Base-by-base conservation (phyloP, 2,888 invertebrate genomes). In the Myopa testacea region DNA sequence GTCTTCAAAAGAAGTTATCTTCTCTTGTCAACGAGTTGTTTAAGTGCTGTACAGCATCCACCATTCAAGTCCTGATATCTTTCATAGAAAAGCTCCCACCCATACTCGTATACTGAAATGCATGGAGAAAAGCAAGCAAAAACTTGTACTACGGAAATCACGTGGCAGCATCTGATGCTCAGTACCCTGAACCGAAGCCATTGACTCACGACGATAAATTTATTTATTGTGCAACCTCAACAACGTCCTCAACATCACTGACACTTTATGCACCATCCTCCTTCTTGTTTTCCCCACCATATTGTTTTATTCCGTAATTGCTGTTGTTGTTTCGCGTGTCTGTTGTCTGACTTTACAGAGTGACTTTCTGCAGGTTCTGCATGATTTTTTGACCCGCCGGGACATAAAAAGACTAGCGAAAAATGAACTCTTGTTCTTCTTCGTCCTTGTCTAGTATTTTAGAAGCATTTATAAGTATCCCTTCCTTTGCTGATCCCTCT, bases 191-290 rank as follows among this genome's bases (percentile, higher is more conserved):
- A 45, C 37, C 37, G 63, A 63, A 37, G 63, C 63, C 63, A 63
- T 37, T 63, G 63, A 63, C 63, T 63, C 63, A 63, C 14, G 34
- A 34, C 3, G 10, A 63, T 37, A 26, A 62, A 62, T 63, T 63
- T 34, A 63, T 63, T 26, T 63, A 63, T 63, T 63, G 63, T 63
- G 34, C 19, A 63, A 63, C 26, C 19, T 37, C 26, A 63, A 63
- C 63, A 26, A 26, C 16, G 19, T 45, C 63, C 4, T 14, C 63
- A 63, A n/a, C 37, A 12, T 34, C 14, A 14, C 34, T 14, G 14
- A 63, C 14, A 16, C 19, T 34, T 63, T 26, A 63, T 63, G 34
- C 37, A 14, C 12, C 45, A 6, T 10, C 10, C 45, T 45, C 45
- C 45, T 45, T 3, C 6, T 45, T 26, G 26, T 26, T 26, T 45